Conservation (phyloP, 2,888 invertebrate genomes). For the Latrodectus hesperus region DNA sequence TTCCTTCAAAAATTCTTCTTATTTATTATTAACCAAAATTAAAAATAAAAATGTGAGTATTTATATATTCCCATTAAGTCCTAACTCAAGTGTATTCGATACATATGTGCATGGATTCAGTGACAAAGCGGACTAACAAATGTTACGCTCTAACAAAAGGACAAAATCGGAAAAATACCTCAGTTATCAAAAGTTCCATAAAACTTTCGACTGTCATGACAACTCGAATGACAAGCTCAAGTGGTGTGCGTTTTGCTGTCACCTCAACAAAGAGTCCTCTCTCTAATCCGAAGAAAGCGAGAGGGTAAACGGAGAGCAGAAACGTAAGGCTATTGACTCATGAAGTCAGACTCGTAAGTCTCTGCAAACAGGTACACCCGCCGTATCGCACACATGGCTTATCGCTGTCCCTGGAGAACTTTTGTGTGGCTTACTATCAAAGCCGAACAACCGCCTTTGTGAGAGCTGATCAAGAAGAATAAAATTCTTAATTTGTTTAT, state of each 20-base stretch:
- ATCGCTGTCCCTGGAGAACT: background rate
- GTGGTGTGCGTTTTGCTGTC: background rate
- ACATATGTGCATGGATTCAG: background rate
- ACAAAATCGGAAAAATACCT: background rate
- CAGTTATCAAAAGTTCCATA: slow-evolving; percentile 5
- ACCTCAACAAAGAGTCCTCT: background rate
- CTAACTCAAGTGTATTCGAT: too few relatives aligned
- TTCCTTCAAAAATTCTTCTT: too few relatives aligned
- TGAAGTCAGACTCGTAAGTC: background rate
- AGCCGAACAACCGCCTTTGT: background rate
- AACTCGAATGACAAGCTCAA: background rate
- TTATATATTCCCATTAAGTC: too few relatives aligned
- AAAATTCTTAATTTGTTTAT: background rate
- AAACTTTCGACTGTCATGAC: background rate
- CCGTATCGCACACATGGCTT: background rate
- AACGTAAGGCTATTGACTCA: background rate
- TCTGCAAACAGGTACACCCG: background rate
- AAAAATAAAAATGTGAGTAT: too few relatives aligned
- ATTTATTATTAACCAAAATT: too few relatives aligned
- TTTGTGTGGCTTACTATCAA: background rate
- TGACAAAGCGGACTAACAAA: background rate
- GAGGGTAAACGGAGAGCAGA: background rate
- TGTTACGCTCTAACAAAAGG: background rate
- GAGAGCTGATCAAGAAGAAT: background rate
- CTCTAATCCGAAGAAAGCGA: slow-evolving; percentile 5